phyloP scores from a whole-genome alignment of 2,888 invertebrate species.

The Drosophila mettleri region DNA sequence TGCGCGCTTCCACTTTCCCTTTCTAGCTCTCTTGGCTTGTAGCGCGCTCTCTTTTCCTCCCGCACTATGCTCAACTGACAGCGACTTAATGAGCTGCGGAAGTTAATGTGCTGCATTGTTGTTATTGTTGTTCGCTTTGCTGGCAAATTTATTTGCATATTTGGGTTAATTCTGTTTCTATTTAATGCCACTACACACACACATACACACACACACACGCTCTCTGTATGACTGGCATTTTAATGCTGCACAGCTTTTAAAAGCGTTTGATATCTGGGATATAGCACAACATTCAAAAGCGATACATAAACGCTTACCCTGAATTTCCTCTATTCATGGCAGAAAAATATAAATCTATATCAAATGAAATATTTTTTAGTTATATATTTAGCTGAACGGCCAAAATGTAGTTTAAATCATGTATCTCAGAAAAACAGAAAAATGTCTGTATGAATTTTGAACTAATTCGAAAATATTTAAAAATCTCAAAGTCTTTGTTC shows the following conservation, averaged over 20 bases:
- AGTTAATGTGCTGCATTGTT: conserved; percentile 74
- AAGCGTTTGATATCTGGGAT: background rate
- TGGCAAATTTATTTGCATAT: conserved; percentile 76
- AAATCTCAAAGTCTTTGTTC: background rate
- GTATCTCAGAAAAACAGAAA: no score
- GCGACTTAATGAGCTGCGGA: conserved; percentile 81
- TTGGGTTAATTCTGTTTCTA: conserved; percentile 73
- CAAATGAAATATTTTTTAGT: no score
- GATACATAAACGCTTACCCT: background rate
- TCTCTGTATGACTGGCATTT: conserved; percentile 51
- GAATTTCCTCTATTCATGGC: no score
- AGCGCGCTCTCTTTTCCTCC: background rate
- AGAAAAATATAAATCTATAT: no score
- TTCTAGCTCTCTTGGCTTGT: background rate
- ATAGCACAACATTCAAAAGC: background rate
- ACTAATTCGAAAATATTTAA: no score
- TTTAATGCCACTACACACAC: conserved; percentile 29
- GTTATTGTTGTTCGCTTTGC: conserved; percentile 48
- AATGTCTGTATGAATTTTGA: no score
- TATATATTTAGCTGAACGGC: no score
- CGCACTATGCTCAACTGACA: conserved; percentile 52
- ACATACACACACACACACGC: background rate
- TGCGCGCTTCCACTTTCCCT: conserved; percentile 45
- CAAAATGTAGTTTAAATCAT: no score
- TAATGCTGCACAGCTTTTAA: conserved; percentile 18